Conservation (phyloP, 2,797 vertebrate genomes). For the Psittacula derbiana region DNA sequence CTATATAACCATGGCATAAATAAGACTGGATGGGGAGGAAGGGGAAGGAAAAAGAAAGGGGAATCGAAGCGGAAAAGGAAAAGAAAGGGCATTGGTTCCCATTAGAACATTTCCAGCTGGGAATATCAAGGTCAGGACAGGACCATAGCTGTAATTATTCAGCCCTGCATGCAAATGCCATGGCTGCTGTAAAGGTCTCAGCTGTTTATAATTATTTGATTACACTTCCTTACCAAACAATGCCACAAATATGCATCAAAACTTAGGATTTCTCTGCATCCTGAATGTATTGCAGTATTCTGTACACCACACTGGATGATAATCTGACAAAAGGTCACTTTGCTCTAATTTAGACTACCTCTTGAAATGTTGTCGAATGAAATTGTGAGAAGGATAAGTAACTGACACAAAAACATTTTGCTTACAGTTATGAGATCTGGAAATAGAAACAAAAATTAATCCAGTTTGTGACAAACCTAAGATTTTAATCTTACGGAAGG, state of each 20-base stretch:
- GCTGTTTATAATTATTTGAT: background rate
- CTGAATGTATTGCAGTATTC: background rate
- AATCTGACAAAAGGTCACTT: background rate
- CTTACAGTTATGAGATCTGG: conserved; percentile 3
- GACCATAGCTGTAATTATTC: background rate
- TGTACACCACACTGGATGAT: background rate
- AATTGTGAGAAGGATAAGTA: background rate
- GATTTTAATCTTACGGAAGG: background rate
- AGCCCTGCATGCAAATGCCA: background rate
- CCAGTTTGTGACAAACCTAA: conserved; percentile 3
- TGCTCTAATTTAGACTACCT: background rate
- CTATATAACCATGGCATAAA: accelerated
- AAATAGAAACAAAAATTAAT: conserved; percentile 26
- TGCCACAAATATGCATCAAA: background rate
- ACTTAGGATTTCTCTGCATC: background rate
- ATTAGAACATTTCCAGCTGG: background rate
- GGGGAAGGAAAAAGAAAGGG: background rate
- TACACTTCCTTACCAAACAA: background rate
- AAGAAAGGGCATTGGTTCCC: background rate
- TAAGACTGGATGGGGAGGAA: background rate
- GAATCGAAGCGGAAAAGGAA: background rate
- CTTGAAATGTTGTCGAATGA: background rate
- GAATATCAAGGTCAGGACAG: background rate
- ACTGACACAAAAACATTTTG: background rate
- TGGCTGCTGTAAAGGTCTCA: background rate